Evolutionary conservation across 1,140 invertebrate species (phyloP), one percentile per base, ranked within the genome.

Genomic region (Drosophila oshimai): DNA sequence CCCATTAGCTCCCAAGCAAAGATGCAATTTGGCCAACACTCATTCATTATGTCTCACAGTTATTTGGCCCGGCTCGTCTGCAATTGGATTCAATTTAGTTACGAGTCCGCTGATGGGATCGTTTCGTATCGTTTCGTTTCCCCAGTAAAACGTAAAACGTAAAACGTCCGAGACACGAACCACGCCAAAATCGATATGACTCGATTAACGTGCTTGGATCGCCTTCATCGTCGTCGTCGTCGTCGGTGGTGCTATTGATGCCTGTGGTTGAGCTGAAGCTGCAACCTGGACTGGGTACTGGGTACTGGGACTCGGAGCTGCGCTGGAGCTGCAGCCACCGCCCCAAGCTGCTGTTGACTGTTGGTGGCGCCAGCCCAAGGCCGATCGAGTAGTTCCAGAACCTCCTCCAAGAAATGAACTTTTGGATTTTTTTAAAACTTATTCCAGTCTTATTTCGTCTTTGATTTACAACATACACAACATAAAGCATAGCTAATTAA

Each of bases 21-120:
- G 89, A 83, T 84, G 91, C 83, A 83, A 83, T 81, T 79, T 83
- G 62, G 75, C 51, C 68, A 90, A 91, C 92, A 91, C 77, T 74
- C 71, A 90, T 91, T 90, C 89, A 91, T 89, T 87, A 79, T 80
- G 84, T 88, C 50, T 62, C 89, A 78, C 81, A 62, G 28, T 46
- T 64, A 55, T 70, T 50, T 37, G 60, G 17, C 31, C 29, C 7
- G 4, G 9, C 20, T 24, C 13, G 31, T 41, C 47, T 67, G 68
- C 81, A 87, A 87, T 87, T 87, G 81, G 73, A 87, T 87, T 87
- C 83, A 87, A 87, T 87, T 87, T 87, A 74, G 83, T 81, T 86
- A 77, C 69, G 51, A 46, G 61, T 34, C 53, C 55, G 42, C 60
- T 74, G 77, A 75, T 81, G 64, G 61, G 42, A 86, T 74, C 57